Percentiles rank a stretch among this genome's conserved stretches.
phyloP scores from a whole-genome alignment of 2,113 vertebrate species.

The Oreochromis aureus region DNA sequence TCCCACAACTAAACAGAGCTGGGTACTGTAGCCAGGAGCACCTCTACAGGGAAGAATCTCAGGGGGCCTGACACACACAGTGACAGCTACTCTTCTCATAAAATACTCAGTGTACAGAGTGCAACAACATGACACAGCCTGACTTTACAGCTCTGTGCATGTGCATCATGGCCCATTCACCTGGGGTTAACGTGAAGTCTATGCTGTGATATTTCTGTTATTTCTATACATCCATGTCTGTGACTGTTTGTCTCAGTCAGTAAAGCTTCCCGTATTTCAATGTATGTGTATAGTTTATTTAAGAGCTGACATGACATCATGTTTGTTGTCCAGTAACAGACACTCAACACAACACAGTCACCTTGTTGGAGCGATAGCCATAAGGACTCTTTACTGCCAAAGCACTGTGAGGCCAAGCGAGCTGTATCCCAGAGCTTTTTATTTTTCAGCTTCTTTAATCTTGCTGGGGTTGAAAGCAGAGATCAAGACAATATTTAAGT shows the following conservation, averaged over 20 bases:
- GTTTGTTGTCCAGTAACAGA: slow-evolving; percentile 4
- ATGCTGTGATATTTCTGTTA: not conserved
- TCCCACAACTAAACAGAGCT: slow-evolving; percentile 47
- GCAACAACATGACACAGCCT: not conserved
- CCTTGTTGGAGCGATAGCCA: not conserved
- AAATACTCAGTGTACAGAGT: slow-evolving; percentile 11
- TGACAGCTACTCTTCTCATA: slow-evolving; percentile 15
- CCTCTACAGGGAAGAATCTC: not conserved
- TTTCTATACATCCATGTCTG: not conserved
- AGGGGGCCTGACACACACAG: not conserved
- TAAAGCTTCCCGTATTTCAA: not conserved
- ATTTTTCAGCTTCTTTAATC: not conserved
- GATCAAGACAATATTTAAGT: not conserved
- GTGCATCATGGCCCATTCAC: not conserved
- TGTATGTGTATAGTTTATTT: not conserved
- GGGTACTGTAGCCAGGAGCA: not conserved
- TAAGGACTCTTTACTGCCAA: not conserved
- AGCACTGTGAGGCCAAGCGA: not conserved
- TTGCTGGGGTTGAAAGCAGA: not conserved
- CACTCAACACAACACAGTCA: not conserved
- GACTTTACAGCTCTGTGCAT: not conserved
- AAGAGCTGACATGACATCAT: not conserved
- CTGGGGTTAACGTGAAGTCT: not conserved
- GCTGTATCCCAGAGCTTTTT: not conserved
- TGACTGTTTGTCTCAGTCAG: not conserved